Base-by-base conservation (phyloP, 64 coral and sea anemone species). In the Pocillopora verrucosa region DNA sequence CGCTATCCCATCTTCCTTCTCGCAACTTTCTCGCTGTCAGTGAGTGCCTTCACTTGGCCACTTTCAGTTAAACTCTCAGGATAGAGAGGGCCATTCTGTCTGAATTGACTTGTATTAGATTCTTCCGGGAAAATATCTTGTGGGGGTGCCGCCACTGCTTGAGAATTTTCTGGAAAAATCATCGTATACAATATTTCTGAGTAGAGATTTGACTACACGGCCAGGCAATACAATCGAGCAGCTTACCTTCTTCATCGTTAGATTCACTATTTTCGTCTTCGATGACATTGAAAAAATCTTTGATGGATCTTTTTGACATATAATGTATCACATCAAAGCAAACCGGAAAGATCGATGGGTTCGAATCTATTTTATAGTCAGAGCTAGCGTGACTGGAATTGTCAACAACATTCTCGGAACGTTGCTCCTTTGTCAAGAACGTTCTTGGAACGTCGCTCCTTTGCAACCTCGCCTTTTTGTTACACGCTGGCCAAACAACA, bases 161-260 rank as follows among this genome's bases (percentile, higher is more conserved):
- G 30, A 30, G 30, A 30, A 30, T 30, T 30, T 30, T 30, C 30
- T 30, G 30, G 0, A 30, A 30, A 30, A 30, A 30, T 30, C 30
- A 30, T 30, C 30, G 30, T 30, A 30, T 30, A 30, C 30, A 30
- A 30, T 30, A 30, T 30, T 30, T 30, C 30, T 30, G 30, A 30
- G 30, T 30, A 30, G 30, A 30, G 30, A 30, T 30, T 30, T 30
- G 30, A 30, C 30, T 30, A 30, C 89, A 91, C 89, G 65, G 65
- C 88, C 59, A 30, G 65, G 88, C 65, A 80, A 89, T 89, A 65
- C 77, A 60, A 64, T 89, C 88, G 77, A 89, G 88, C 88, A 89
- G 88, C 88, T 89, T 64, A 89, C 88, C 88, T 89, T 89, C 88
- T 80, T 80, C 77, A 80, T 89, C 88, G 88, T 89, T 80, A 89